These are phyloP conservation scores for Bombus impatiens DNA, from an alignment of 1,140 invertebrate genomes.

Conservation along the genomic window DNA sequence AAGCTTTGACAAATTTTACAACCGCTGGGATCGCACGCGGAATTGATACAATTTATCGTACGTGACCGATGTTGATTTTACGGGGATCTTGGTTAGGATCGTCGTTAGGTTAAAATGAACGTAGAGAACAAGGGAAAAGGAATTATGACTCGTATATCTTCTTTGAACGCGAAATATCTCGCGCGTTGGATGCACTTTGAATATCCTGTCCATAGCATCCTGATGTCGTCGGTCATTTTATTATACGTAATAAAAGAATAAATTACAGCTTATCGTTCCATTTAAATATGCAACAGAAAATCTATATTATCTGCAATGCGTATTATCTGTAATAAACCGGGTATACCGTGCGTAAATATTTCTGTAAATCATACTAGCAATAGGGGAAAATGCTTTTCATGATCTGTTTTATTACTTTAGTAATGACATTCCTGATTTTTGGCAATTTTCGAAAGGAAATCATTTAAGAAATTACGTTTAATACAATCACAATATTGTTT, in stretches of 20 bases:
- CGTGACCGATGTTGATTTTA: background rate
- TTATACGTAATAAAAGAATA: conserved; percentile 48
- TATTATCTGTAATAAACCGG: conserved; percentile 49
- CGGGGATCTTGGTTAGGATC: background rate
- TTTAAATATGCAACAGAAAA: conserved; percentile 47
- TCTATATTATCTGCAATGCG: conserved; percentile 40
- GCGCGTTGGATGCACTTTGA: conserved; percentile 10
- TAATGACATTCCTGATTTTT: background rate
- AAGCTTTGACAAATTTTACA: background rate
- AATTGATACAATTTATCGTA: background rate
- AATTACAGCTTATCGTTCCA: conserved; percentile 45
- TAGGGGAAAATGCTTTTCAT: conserved; percentile 5
- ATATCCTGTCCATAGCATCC: background rate
- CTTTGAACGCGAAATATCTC: background rate
- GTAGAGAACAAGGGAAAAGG: background rate
- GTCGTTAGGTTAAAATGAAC: background rate
- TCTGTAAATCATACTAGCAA: conserved; percentile 8
- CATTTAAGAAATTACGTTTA: background rate
- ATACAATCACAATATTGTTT: background rate
- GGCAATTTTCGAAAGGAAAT: background rate
- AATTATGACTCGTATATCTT: conserved; percentile 1
- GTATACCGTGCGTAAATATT: conserved; percentile 32
- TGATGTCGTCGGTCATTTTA: conserved; percentile 30
- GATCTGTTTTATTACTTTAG: conserved; percentile 15
- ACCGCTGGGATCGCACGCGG: background rate